Base-by-base conservation (phyloP, 2,797 vertebrate genomes). In the Mionectes olivaceus region DNA sequence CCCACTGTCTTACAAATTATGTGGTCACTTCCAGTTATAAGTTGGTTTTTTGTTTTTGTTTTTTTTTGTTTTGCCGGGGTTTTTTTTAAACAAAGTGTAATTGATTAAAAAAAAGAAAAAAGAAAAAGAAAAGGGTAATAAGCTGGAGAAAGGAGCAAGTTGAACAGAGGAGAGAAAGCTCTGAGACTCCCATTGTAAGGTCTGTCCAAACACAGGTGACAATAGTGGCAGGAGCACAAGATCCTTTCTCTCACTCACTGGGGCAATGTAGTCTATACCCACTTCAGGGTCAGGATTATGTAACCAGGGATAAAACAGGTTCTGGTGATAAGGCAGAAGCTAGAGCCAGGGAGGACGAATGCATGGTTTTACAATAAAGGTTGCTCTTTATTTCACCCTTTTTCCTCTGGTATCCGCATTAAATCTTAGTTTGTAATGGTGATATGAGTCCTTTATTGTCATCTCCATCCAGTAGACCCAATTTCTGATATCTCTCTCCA, bases 221-320 rank as follows among this genome's bases (percentile, higher is more conserved):
- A 13, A 11, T 5, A n/a, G 23, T 47, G 39, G 16, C 5, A 18
- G 27, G 11, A 28, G 5, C 44, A 57, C 8, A 13, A 30, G 30
- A 28, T n/a, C 27, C 15, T 17, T 43, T 46, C 22, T 68, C 37
- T 24, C 30, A 3, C 22, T 32, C 10, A 1, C 32, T 18, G n/a
- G 33, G 24, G 7, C 71, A 39, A 39, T 39, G 39, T 39, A 39
- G 39, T 39, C 21, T 46, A 46, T 14, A 22, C 9, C 19, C 14
- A 25, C 2, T 27, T 37, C 9, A 23, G n/a, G 25, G 11, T 18
- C 22, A 73, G 28, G 50, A 23, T 13, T 41, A 6, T 18, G 19
- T 30, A 37, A 4, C 6, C 41, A 21, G 10, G 12, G 32, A 16
- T 47, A 44, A 53, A 1, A 0, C 12, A 50, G 6, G 14, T 37